These are phyloP conservation scores for Meles meles DNA, from an alignment of 2,113 vertebrate species.

Conservation along the genomic window DNA sequence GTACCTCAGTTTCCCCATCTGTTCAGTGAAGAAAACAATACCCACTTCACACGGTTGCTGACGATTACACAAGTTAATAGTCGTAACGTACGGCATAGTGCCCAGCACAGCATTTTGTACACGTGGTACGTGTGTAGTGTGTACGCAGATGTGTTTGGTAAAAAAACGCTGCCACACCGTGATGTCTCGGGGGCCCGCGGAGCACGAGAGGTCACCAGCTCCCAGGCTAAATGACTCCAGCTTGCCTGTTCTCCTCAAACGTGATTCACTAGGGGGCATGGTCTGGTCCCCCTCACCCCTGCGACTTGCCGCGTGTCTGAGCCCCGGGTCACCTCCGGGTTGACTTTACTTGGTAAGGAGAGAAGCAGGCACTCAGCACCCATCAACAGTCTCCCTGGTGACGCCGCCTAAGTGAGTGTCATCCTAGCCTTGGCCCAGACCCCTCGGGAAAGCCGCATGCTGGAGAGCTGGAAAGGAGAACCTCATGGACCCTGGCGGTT, in stretches of 20 bases:
- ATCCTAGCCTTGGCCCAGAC: neutral
- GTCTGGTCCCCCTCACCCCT: neutral
- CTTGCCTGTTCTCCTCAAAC: neutral
- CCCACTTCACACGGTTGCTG: neutral
- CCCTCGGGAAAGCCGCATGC: neutral
- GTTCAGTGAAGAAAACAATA: neutral
- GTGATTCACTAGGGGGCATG: neutral
- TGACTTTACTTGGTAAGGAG: neutral
- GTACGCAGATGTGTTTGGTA: neutral
- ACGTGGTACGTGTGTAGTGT: accelerated
- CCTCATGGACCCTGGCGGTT: accelerated
- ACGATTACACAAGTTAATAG: neutral
- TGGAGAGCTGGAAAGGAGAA: neutral
- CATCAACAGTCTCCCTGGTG: neutral
- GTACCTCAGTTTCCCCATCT: neutral
- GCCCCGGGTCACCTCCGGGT: neutral
- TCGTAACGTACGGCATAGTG: neutral
- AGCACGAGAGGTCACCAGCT: neutral
- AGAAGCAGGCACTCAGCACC: neutral
- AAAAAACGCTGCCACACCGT: neutral
- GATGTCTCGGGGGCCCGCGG: neutral
- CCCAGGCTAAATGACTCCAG: neutral
- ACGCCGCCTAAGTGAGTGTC: neutral
- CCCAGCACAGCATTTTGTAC: neutral
- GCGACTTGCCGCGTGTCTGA: neutral